Evolutionary conservation across 2,888 invertebrate genomes (phyloP).

Genomic region (Agapostemon virescens): DNA sequence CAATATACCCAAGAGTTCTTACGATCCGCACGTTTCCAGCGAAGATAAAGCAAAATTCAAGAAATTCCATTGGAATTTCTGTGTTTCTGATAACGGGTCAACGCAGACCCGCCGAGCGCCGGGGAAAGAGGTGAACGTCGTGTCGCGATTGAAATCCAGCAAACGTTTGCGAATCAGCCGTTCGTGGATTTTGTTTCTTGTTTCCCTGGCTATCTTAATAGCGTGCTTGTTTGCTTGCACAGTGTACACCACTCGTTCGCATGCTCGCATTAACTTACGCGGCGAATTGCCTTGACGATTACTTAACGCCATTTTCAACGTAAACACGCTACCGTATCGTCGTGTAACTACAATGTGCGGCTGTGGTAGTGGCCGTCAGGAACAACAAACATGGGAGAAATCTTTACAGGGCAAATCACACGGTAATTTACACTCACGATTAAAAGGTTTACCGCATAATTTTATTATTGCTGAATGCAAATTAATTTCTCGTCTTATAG

Average conservation of each 20-base stretch:
- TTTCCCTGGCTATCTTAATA: conserved; percentile 67
- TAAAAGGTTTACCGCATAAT: background rate
- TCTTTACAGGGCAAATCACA: background rate
- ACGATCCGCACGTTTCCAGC: too few species aligned
- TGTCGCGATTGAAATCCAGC: background rate
- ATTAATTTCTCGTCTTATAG: background rate
- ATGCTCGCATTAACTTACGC: conserved; percentile 52
- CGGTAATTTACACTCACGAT: background rate
- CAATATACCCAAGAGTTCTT: too few species aligned
- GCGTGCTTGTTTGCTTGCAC: conserved; percentile 63
- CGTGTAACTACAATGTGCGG: conserved; percentile 25
- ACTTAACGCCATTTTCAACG: conserved; percentile 59
- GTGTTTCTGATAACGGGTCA: background rate
- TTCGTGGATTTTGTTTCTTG: conserved; percentile 39
- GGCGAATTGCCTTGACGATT: conserved; percentile 61
- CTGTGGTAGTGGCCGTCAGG: background rate
- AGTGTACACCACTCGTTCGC: conserved; percentile 60
- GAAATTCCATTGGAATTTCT: background rate
- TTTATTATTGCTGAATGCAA: background rate
- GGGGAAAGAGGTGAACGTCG: background rate
- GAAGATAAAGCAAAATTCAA: too few species aligned
- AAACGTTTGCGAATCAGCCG: background rate
- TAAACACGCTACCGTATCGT: conserved; percentile 56
- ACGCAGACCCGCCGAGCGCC: background rate
- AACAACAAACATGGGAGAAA: background rate